These are phyloP conservation scores for Goniozus legneri DNA, from an alignment of 1,140 invertebrate species.

Conservation along the genomic window DNA sequence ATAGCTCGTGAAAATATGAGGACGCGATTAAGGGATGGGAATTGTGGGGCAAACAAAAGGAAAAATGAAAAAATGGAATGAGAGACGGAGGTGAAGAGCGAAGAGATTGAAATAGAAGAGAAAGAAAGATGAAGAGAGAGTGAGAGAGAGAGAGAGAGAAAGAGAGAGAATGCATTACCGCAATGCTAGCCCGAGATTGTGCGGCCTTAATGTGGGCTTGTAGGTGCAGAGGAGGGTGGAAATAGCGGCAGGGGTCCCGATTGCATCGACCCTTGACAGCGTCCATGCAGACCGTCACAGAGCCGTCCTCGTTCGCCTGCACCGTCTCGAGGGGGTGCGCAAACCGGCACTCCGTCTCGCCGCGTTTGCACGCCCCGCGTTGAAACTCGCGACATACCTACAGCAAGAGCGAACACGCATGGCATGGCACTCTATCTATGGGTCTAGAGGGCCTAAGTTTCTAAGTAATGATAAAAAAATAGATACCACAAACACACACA, in stretches of 20 bases:
- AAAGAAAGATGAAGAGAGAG: constrained; percentile 29
- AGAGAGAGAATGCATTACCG: constrained; percentile 78
- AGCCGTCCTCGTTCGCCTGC: constrained; percentile 90
- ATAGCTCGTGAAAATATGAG: too few species aligned
- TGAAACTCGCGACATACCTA: constrained; percentile 98
- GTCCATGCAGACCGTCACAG: constrained; percentile 98
- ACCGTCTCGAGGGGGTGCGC: constrained; percentile 94
- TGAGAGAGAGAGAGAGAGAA: constrained; percentile 46
- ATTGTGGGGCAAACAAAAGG: constrained; percentile 37
- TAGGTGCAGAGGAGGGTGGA: constrained; percentile 96
- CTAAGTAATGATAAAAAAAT: too few species aligned
- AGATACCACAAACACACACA: too few species aligned
- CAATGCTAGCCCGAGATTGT: constrained; percentile 86
- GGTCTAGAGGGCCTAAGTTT: constrained; percentile 21
- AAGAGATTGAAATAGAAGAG: constrained; percentile 7
- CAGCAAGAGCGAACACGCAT: constrained; percentile 57
- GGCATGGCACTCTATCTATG: constrained; percentile 55
- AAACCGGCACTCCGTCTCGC: constrained; percentile 94
- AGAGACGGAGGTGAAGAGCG: constrained; percentile 4
- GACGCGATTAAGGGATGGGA: constrained; percentile 18
- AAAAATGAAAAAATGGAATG: constrained; percentile 39
- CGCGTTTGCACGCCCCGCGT: constrained; percentile 94
- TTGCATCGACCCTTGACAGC: constrained; percentile 95
- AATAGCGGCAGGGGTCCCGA: constrained; percentile 95
- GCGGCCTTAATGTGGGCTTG: constrained; percentile 97